These are phyloP conservation scores for Phalacrocorax pelagicus DNA, from an alignment of 2,113 vertebrate species.

Conservation along the genomic window DNA sequence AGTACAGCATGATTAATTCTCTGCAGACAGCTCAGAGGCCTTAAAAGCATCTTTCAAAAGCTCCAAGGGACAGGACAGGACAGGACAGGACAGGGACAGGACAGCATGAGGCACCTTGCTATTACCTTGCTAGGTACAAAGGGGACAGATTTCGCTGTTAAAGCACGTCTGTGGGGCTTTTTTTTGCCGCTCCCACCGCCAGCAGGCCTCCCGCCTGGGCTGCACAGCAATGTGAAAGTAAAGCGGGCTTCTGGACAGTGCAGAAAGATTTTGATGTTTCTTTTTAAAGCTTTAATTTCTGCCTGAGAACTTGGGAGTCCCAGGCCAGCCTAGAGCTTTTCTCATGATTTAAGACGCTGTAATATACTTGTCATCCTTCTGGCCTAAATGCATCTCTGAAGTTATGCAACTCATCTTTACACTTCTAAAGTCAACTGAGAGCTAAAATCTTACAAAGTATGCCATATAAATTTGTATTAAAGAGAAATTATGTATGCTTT, in stretches of 20 bases:
- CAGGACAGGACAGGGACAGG: neutral
- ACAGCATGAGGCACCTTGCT: neutral
- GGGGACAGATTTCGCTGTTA: neutral
- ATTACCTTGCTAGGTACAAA: neutral
- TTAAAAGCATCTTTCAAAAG: neutral
- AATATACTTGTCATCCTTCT: constrained; percentile 29
- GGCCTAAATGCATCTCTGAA: constrained; percentile 25
- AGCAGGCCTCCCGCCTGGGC: neutral
- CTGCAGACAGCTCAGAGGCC: neutral
- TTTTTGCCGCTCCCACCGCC: fast-evolving
- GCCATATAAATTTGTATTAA: constrained; percentile 31
- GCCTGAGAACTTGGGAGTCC: constrained; percentile 7
- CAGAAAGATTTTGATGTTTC: neutral
- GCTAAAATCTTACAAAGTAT: constrained; percentile 23
- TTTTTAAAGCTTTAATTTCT: constrained; percentile 43
- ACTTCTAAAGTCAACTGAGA: constrained; percentile 38
- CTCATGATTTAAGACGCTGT: constrained; percentile 9
- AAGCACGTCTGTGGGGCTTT: fast-evolving
- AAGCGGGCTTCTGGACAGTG: neutral
- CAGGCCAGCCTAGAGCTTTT: constrained; percentile 7
- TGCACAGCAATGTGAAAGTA: neutral
- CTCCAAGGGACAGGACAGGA: neutral
- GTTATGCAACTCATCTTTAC: constrained; percentile 47
- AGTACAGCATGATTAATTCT: neutral
- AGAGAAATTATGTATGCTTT: constrained; percentile 18